Evolutionary conservation across 2,888 invertebrate genomes (phyloP).

Genomic region (Zootermopsis nevadensis): DNA sequence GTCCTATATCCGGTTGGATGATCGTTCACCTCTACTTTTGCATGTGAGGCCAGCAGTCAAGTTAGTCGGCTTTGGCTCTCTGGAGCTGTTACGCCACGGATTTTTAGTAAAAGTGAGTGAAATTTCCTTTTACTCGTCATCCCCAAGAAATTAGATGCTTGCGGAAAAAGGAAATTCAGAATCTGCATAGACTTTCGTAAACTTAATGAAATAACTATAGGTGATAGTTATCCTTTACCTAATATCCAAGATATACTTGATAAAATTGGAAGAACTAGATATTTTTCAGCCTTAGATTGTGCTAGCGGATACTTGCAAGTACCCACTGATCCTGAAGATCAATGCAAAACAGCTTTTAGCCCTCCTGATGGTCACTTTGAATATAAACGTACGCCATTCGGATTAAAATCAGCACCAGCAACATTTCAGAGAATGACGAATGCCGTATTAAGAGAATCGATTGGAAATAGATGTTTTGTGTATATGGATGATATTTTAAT

Average conservation of each 20-base stretch:
- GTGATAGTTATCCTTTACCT: neutral
- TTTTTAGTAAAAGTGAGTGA: neutral
- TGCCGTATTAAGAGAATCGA: neutral
- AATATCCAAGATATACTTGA: slow-evolving; percentile 33
- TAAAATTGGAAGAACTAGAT: slow-evolving; percentile 22
- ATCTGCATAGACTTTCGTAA: no score
- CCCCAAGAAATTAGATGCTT: neutral
- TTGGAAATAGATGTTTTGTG: no score
- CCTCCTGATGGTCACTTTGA: neutral
- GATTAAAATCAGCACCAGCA: no score
- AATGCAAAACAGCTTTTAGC: neutral
- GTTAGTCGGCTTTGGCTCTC: no score
- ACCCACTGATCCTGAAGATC: neutral
- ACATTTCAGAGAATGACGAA: neutral
- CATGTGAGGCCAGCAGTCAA: no score
- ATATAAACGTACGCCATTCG: no score
- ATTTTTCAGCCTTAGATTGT: neutral
- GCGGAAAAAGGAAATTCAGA: no score
- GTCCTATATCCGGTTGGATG: no score
- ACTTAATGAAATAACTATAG: no score
- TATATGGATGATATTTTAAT: slow-evolving; percentile 26
- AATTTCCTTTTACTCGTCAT: neutral
- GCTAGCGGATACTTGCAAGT: slow-evolving; percentile 14
- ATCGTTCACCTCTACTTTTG: no score
- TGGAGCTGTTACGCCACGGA: no score